Base-by-base conservation (phyloP, 2,113 vertebrate genomes). In the Anarhynchus alexandrinus region DNA sequence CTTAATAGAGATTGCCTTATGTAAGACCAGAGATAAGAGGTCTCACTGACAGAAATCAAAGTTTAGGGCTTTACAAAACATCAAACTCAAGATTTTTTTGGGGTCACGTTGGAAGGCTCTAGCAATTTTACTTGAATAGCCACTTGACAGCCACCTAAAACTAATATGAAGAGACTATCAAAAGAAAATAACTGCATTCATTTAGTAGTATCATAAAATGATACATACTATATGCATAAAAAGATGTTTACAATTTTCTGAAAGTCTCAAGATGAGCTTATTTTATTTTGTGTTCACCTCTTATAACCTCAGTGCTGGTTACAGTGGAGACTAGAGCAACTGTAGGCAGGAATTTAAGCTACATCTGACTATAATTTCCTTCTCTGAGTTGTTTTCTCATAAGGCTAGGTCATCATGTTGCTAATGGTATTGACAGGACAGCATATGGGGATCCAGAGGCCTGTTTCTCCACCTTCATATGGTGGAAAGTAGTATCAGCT, bases 71-170 rank as follows among this genome's bases (percentile, higher is more conserved):
- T 95, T 58, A 65, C 54, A 52, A 78, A 94, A 90, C 80, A 87
- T 93, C 64, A 51, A 23, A 88, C 43, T 74, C 40, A 12, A 88
- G 76, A 88, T 71, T 92, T 97, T 93, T 12, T 3, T 27, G 43
- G 38, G 26, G 22, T 88, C 2, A 1, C 55, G 29, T 61, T 92
- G 45, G 71, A 91, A 95, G 57, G n/a, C 57, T 95, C 4, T 21
- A 45, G 64, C 77, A 82, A 71, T 96, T 82, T 93, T 90, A 89
- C 5, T 55, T 93, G 43, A 91, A 62, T 40, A 87, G 80, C 90
- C 78, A 76, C 57, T 94, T 96, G 71, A 89, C 80, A 94, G 74
- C 55, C 81, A 89, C 85, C 94, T 93, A 86, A 93, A 96, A 79
- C 74, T 91, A 95, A 76, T 88, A 93, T 9, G 72, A 49, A 70